Evolutionary conservation across 2,888 invertebrate genomes (phyloP).

Genomic region (Conomelus anceps): DNA sequence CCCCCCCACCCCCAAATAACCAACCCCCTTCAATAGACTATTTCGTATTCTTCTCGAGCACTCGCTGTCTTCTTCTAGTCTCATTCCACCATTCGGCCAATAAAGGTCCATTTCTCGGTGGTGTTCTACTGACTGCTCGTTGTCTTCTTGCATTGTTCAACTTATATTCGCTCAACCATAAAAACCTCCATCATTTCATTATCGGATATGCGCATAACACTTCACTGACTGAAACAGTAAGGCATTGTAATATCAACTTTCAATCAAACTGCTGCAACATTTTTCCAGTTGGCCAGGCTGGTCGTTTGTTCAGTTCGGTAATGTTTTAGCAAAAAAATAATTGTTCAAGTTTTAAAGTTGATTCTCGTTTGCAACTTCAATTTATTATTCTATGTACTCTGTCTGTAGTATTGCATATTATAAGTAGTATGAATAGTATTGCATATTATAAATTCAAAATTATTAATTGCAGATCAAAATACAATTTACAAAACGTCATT

Average conservation of each 20-base stretch:
- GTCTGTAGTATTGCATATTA: too few relatives aligned
- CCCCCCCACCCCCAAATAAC: background rate
- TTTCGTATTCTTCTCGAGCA: background rate
- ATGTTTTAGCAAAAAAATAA: too few relatives aligned
- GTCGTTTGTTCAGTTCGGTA: background rate
- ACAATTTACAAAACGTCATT: too few relatives aligned
- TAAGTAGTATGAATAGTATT: too few relatives aligned
- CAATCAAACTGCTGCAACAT: background rate
- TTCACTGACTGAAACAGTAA: too few relatives aligned
- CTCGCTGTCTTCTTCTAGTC: background rate
- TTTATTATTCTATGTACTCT: too few relatives aligned
- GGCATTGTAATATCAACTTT: background rate
- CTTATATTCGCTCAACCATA: background rate
- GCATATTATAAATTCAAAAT: too few relatives aligned
- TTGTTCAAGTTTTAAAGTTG: too few relatives aligned
- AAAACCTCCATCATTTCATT: background rate
- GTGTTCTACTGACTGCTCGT: background rate
- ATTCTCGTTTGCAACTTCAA: too few relatives aligned
- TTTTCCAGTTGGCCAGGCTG: background rate
- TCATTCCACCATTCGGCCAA: background rate
- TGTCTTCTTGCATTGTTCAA: background rate
- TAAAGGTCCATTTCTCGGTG: background rate
- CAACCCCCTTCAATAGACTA: background rate
- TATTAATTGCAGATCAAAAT: too few relatives aligned
- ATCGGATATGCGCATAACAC: background rate